Conservation (phyloP, 2,113 vertebrate species). For the Pyxicephalus adspersus region DNA sequence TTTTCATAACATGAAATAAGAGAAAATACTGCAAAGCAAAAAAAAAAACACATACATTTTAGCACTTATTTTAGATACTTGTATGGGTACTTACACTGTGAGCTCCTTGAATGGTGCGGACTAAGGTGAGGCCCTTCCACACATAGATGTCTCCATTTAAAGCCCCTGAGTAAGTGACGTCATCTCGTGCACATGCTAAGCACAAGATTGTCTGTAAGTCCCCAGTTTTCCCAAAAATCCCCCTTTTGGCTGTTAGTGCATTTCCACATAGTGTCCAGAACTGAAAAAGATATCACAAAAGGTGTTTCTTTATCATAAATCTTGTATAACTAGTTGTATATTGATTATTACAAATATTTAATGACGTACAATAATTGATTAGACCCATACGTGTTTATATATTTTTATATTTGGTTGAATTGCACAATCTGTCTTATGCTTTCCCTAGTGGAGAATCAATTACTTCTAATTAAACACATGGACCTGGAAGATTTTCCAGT, state of each 20-base stretch:
- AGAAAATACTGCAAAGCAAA: not conserved
- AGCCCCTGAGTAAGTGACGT: constrained; percentile 92
- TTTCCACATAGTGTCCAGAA: constrained; percentile 97
- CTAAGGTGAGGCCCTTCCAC: constrained; percentile 88
- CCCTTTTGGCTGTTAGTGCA: constrained; percentile 90
- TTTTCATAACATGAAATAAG: not conserved
- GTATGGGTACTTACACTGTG: constrained; percentile 83
- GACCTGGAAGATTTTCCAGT: too few species aligned
- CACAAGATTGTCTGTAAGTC: constrained; percentile 98
- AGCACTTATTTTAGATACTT: not conserved
- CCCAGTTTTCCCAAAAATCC: constrained; percentile 93
- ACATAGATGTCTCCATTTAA: constrained; percentile 96
- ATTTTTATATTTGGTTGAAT: too few species aligned
- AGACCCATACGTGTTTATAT: too few species aligned
- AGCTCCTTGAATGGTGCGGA: constrained; percentile 89
- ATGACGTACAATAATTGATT: too few species aligned
- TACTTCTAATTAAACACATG: too few species aligned
- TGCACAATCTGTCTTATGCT: too few species aligned
- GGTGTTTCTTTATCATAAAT: not conserved
- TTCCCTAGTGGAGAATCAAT: too few species aligned
- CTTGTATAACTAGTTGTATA: too few species aligned
- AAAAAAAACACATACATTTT: not conserved
- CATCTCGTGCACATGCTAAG: constrained; percentile 89
- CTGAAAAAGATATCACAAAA: constrained; percentile 66
- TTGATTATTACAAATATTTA: too few species aligned